Base-by-base conservation (phyloP, 2,797 vertebrate species). In the Kryptolebias ocellatus region DNA sequence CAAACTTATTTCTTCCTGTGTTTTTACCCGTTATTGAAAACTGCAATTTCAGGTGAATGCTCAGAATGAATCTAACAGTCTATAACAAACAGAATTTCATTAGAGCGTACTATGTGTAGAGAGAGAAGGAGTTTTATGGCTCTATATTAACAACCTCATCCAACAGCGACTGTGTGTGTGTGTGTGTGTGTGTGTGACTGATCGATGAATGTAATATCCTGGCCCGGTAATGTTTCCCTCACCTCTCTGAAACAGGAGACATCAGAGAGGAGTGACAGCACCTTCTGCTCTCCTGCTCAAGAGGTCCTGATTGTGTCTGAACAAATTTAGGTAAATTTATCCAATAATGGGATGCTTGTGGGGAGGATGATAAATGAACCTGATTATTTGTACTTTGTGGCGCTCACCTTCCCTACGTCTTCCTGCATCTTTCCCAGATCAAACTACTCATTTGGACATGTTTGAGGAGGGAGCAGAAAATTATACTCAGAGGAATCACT, bases 161-260 rank as follows among this genome's bases (percentile, higher is more conserved):
- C 61, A 28, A 56, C 10, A 69, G 29, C 27, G n/a, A 5, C 14
- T 18, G 62, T 67, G 53, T n/a, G 46, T 17, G 20, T 24, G 20
- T 24, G 20, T 24, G 20, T 24, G 20, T 24, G 20, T 24, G 20
- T 24, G 44, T 59, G 45, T 37, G 27, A 37, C 53, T 52, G 39
- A 76, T 29, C 46, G 54, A 74, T 74, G 45, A 54, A 47, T 61
- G 44, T 27, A 66, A 66, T 61, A 58, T 49, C 31, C 29, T 24
- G 5, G 6, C 31, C n/a, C 2, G 6, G 50, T 67, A 46, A 59
- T 31, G 50, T 27, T 39, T 75, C 54, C 49, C 28, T 39, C 27
- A 50, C 31, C 28, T 39, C 24, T 58, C 28, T 63, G 53, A 63
- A 51, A 56, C 18, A 17, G 9, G 44, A 64, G 27, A 53, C 27